Conservation (phyloP, 2,113 vertebrate genomes). For the Casuarius casuarius region DNA sequence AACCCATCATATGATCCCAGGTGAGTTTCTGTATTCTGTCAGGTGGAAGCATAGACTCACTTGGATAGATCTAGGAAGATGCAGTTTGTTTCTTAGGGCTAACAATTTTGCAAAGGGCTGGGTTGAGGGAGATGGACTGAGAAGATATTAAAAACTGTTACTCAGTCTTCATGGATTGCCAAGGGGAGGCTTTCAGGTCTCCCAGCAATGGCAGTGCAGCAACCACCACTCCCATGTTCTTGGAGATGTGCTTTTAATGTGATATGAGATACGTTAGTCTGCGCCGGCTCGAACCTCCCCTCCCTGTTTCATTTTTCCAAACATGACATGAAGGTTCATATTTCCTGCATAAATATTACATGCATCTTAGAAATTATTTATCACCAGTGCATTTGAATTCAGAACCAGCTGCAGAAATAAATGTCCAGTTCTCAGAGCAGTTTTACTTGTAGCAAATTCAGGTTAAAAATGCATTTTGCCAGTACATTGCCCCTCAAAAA, state of each 20-base stretch:
- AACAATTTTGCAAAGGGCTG: background rate
- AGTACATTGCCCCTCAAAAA: constrained; percentile 5
- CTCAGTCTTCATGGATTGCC: background rate
- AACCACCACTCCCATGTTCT: fast-evolving
- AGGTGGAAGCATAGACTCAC: background rate
- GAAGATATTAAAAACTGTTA: background rate
- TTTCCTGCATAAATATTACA: constrained; percentile 55
- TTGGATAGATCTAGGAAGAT: background rate
- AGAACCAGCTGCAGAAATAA: constrained; percentile 31
- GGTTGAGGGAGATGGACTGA: fast-evolving
- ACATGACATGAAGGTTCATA: background rate
- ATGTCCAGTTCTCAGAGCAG: constrained; percentile 6
- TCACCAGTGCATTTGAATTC: constrained; percentile 26
- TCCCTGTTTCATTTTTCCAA: background rate
- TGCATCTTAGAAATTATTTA: constrained; percentile 52
- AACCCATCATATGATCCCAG: fast-evolving
- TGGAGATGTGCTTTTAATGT: background rate
- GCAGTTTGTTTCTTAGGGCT: background rate
- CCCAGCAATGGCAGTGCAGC: background rate
- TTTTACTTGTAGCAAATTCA: constrained; percentile 33
- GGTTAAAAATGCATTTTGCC: constrained; percentile 31
- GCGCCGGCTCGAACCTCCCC: background rate
- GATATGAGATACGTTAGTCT: background rate
- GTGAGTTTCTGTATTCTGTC: background rate
- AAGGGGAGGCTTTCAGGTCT: background rate